Percentiles rank a stretch among this genome's conserved stretches.
These are phyloP conservation scores for Daptonema setosum DNA, from an alignment of 2,888 invertebrate species.

Conservation along the genomic window DNA sequence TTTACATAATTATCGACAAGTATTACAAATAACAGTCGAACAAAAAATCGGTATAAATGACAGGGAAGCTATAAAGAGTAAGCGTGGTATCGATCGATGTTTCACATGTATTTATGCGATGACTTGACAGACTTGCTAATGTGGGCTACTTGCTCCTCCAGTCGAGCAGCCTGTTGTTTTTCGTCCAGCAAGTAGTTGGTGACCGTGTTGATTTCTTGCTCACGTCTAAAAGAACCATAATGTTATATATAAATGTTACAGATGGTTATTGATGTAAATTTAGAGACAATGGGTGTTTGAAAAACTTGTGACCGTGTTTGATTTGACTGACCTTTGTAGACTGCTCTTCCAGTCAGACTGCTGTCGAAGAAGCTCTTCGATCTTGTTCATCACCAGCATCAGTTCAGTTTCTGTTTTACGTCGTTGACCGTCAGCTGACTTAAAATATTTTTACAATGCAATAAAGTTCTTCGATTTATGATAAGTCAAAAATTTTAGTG, in stretches of 20 bases:
- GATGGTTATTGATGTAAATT: background rate
- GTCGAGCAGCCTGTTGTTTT: background rate
- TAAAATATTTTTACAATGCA: no score
- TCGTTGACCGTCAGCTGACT: conserved; percentile 89
- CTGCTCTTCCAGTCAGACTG: conserved; percentile 48
- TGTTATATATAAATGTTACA: no score
- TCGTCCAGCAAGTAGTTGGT: background rate
- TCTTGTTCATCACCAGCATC: conserved; percentile 86
- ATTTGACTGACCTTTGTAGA: background rate
- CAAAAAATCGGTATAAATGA: no score
- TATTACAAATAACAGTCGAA: no score
- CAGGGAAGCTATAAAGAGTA: no score
- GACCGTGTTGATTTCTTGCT: background rate
- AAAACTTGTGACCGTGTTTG: no score
- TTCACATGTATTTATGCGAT: no score
- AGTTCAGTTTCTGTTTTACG: conserved; percentile 94
- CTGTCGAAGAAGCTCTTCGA: conserved; percentile 80
- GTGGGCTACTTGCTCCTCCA: background rate
- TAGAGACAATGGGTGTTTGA: background rate
- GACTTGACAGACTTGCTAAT: background rate
- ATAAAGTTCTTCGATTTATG: no score
- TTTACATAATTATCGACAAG: no score
- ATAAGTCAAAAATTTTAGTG: no score
- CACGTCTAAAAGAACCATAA: background rate
- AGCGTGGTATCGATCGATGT: no score